A percentile compares a stretch with the other conserved stretches of the same genome.
phyloP scores from a whole-genome alignment of 2,797 vertebrate species.

The Amblyopsis hoosieri region DNA sequence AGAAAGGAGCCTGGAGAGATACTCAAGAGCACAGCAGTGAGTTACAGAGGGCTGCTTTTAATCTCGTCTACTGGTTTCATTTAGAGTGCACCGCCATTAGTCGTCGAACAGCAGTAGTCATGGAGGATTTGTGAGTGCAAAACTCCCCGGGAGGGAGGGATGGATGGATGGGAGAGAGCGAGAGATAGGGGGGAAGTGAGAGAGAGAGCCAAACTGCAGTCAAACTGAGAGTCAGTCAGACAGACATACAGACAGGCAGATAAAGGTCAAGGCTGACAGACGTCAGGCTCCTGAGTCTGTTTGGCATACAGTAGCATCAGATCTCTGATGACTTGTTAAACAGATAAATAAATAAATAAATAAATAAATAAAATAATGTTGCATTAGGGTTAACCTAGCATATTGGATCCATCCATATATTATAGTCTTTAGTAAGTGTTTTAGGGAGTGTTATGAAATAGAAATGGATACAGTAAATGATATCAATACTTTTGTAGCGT shows the following conservation, averaged over 20 bases:
- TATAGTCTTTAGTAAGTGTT: too few species aligned
- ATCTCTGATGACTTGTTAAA: constrained; percentile 17
- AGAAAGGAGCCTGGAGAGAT: constrained; percentile 4
- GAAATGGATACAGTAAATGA: too few species aligned
- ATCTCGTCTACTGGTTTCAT: constrained; percentile 60
- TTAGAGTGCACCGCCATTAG: constrained; percentile 48
- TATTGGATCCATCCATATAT: background rate
- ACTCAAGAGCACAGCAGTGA: constrained; percentile 18
- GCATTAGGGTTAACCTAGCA: background rate
- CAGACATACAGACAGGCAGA: constrained; percentile 8
- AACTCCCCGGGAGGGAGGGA: constrained; percentile 51
- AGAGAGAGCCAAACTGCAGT: background rate
- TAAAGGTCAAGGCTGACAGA: constrained; percentile 18
- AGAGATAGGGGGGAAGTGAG: background rate
- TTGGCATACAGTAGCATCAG: constrained; percentile 12
- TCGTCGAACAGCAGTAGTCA: constrained; percentile 66
- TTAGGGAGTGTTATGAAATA: too few species aligned
- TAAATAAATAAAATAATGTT: background rate
- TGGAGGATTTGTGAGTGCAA: constrained; percentile 54
- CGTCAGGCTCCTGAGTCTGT: background rate
- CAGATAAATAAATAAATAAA: too few species aligned
- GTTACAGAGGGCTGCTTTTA: constrained; percentile 56
- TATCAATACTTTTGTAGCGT: too few species aligned
- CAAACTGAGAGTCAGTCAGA: background rate
- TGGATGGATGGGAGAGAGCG: constrained; percentile 29